Conservation (phyloP, 2,888 invertebrate species). For the Leptinotarsa haldemani region DNA sequence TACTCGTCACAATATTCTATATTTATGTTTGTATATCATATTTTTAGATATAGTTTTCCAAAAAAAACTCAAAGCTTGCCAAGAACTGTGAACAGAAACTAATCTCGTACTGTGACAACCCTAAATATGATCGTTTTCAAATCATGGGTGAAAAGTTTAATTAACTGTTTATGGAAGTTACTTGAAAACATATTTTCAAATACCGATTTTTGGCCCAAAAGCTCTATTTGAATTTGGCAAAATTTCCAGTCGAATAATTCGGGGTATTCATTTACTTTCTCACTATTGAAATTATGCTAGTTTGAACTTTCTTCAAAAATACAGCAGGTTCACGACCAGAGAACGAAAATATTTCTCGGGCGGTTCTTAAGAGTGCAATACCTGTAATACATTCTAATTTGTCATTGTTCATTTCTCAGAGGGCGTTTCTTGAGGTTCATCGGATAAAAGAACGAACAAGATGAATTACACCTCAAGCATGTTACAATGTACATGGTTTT, state of each 20-base stretch:
- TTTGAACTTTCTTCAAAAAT: not conserved
- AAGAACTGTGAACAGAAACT: no score
- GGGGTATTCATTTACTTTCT: not conserved
- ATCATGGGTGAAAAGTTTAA: no score
- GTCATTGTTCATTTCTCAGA: conserved; percentile 8
- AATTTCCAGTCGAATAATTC: not conserved
- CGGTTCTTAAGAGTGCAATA: not conserved
- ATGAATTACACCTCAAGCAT: conserved; percentile 18
- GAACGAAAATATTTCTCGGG: not conserved
- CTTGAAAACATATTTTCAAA: no score
- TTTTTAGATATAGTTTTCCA: no score
- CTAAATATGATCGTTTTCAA: no score
- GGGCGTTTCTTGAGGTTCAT: conserved; percentile 28
- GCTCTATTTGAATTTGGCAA: no score
- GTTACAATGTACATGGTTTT: conserved; percentile 27
- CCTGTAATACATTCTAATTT: conserved; percentile 8
- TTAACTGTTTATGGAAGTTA: no score
- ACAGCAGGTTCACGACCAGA: not conserved
- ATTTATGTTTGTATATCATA: no score
- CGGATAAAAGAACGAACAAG: conserved; percentile 28
- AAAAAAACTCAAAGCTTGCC: no score
- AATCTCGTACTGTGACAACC: no score
- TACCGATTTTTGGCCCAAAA: no score
- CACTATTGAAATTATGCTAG: not conserved
- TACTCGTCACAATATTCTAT: no score